A percentile compares a stretch with the other conserved stretches of the same genome.
phyloP scores from a whole-genome alignment of 2,113 vertebrate genomes.

The Gymnorhina tibicen region DNA sequence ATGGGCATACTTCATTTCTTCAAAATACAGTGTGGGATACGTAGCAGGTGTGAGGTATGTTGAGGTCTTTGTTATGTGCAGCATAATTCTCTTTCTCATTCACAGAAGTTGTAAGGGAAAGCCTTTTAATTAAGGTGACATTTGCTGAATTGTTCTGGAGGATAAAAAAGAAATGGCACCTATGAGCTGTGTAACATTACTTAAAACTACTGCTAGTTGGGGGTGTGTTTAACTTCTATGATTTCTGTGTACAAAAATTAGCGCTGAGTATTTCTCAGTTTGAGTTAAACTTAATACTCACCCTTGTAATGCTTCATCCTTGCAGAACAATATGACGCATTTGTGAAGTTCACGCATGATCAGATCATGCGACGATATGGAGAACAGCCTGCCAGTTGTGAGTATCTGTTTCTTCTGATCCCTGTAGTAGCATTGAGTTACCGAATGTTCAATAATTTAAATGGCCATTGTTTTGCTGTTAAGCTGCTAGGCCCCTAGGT shows the following conservation, averaged over 20 bases:
- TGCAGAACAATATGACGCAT: slow-evolving; percentile 98
- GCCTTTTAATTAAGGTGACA: neutral
- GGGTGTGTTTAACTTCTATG: neutral
- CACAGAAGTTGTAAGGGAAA: neutral
- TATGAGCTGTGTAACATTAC: neutral
- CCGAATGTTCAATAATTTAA: neutral
- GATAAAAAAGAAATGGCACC: neutral
- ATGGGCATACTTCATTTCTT: neutral
- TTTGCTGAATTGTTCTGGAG: neutral
- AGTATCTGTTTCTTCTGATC: slow-evolving; percentile 67
- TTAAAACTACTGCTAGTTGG: neutral
- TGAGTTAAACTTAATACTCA: neutral
- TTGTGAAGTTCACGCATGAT: slow-evolving; percentile 99
- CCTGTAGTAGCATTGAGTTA: neutral
- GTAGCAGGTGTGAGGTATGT: neutral
- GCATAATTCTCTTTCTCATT: neutral
- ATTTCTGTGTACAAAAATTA: neutral
- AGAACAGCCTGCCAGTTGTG: slow-evolving; percentile 98
- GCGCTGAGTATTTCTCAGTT: neutral
- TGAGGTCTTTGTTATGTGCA: neutral
- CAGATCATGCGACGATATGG: slow-evolving; percentile 98
- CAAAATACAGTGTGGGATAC: neutral
- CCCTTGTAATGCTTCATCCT: neutral
- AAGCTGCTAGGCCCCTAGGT: neutral
- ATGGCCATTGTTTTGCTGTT: neutral